phyloP scores from a whole-genome alignment of 2,797 vertebrate genomes.

The Tragelaphus eurycerus region DNA sequence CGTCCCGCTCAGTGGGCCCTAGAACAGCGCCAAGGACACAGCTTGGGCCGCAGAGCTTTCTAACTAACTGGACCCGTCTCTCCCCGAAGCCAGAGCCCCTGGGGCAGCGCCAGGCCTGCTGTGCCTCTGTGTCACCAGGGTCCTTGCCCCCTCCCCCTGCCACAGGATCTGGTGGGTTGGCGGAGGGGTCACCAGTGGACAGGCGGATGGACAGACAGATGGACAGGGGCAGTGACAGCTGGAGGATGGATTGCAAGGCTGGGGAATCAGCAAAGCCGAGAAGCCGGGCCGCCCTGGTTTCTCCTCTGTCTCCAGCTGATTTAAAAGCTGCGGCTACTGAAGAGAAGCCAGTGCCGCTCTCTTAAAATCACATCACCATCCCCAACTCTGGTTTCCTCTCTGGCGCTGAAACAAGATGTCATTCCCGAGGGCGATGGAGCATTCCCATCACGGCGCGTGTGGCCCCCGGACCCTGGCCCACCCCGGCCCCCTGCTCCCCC shows the following conservation, averaged over 20 bases:
- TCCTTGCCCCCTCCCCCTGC: rapidly evolving
- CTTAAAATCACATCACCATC: rapidly evolving
- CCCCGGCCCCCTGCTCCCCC: rapidly evolving
- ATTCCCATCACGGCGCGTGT: rapidly evolving
- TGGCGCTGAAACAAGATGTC: not conserved
- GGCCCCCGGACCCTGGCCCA: rapidly evolving
- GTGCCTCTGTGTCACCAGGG: rapidly evolving
- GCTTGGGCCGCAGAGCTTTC: rapidly evolving
- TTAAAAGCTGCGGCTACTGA: rapidly evolving
- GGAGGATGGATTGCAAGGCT: not conserved
- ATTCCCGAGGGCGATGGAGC: rapidly evolving
- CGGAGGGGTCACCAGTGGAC: not conserved
- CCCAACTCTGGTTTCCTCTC: rapidly evolving
- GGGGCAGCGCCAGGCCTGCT: rapidly evolving
- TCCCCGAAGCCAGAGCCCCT: too few species aligned
- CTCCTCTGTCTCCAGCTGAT: rapidly evolving
- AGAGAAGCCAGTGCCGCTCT: rapidly evolving
- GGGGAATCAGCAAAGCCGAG: rapidly evolving
- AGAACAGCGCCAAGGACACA: not conserved
- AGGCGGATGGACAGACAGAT: not conserved
- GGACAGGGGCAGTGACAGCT: too few species aligned
- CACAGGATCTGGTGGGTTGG: not conserved
- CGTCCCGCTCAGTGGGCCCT: rapidly evolving
- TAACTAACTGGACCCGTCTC: rapidly evolving
- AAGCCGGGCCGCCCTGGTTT: rapidly evolving